Evolutionary conservation across 2,888 invertebrate species (phyloP).

Genomic region (Unio pictorum): DNA sequence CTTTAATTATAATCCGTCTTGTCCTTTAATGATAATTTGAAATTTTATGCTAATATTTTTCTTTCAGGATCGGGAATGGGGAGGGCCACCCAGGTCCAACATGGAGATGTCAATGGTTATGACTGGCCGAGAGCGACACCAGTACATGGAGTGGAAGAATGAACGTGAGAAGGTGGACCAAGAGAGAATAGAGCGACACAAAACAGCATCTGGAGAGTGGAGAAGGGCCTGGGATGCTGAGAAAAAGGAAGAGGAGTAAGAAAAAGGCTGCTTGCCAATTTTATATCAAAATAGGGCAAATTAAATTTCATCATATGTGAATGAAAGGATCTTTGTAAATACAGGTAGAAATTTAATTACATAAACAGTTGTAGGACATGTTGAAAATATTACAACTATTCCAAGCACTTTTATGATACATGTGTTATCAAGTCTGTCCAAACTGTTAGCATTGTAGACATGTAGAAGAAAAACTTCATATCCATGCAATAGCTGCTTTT

Average conservation of each 20-base stretch:
- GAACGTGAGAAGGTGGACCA: slow-evolving; percentile 66
- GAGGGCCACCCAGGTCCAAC: slow-evolving; percentile 46
- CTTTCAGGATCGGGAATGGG: slow-evolving; percentile 31
- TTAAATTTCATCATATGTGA: neutral
- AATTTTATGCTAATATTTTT: neutral
- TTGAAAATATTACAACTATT: no score
- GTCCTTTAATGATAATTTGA: neutral
- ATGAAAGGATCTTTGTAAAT: neutral
- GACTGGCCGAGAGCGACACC: slow-evolving; percentile 66
- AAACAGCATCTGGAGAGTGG: slow-evolving; percentile 65
- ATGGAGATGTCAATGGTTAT: slow-evolving; percentile 63
- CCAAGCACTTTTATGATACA: no score
- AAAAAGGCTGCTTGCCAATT: neutral
- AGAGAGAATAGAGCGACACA: slow-evolving; percentile 62
- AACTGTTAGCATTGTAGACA: no score
- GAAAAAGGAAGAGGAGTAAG: slow-evolving; percentile 53
- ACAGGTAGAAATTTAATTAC: no score
- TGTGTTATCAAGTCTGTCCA: no score
- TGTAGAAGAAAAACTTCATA: no score
- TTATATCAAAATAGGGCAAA: neutral
- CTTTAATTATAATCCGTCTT: neutral
- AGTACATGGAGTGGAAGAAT: slow-evolving; percentile 66
- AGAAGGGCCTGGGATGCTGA: slow-evolving; percentile 68
- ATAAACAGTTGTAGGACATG: no score
- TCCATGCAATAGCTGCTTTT: no score